phyloP scores from a whole-genome alignment of 2,113 vertebrate species.

The Puffinus mauretanicus region DNA sequence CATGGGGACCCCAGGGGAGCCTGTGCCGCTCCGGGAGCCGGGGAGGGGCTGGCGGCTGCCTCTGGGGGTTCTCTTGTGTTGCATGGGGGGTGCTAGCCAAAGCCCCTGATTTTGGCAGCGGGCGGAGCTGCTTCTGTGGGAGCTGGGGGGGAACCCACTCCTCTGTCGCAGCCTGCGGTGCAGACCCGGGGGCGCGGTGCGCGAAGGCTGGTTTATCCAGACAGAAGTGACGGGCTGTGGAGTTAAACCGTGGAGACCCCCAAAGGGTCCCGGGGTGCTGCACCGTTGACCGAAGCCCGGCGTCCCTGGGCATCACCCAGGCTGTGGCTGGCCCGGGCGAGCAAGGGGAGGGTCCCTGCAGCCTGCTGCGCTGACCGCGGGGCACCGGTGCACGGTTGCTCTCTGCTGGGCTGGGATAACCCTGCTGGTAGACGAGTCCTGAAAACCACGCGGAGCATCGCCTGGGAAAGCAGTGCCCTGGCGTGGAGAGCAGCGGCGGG shows the following conservation, averaged over 20 bases:
- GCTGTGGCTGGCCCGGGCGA: neutral
- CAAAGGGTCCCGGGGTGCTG: neutral
- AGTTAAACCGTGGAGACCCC: fast-evolving
- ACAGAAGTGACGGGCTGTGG: fast-evolving
- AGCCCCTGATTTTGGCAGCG: neutral
- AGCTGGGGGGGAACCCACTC: neutral
- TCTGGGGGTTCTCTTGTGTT: neutral
- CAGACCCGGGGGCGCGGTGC: fast-evolving
- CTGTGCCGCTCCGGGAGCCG: fast-evolving
- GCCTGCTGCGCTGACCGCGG: neutral
- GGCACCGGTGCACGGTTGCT: fast-evolving
- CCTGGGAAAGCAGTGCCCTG: neutral
- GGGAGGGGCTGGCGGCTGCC: neutral
- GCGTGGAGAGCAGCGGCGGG: neutral
- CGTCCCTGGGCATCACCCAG: too few species aligned
- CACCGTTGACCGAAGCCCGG: fast-evolving
- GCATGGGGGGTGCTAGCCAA: fast-evolving
- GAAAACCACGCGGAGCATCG: neutral
- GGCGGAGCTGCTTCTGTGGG: neutral
- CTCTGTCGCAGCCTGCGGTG: neutral
- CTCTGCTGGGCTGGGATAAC: neutral
- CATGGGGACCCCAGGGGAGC: neutral
- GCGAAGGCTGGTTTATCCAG: too few species aligned
- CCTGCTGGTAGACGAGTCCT: neutral
- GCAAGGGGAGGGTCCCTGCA: neutral